Evolutionary conservation across 2,797 vertebrate genomes (phyloP).

Genomic region (Chelmon rostratus): DNA sequence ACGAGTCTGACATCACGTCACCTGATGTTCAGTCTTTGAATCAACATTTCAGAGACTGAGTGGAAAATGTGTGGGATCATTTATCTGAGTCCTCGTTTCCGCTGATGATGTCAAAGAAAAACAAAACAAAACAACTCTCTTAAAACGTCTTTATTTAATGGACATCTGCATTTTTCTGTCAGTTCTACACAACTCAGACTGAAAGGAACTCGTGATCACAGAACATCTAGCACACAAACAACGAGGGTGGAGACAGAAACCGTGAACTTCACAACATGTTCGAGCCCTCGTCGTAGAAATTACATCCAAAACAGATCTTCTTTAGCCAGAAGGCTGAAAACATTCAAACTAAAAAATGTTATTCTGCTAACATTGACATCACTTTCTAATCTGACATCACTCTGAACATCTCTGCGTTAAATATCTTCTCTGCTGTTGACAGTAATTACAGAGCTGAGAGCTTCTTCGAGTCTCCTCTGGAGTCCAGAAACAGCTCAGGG

Average conservation of each 20-base stretch:
- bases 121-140: constrained; percentile 20
- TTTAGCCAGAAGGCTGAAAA: constrained; percentile 46
- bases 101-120: no score
- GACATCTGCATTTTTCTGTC: constrained; percentile 60
- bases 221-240: constrained; percentile 66
- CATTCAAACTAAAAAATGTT: constrained; percentile 58
- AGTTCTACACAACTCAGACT: constrained; percentile 58
- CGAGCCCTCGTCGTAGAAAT: constrained; percentile 66
- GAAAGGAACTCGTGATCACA: constrained; percentile 68
- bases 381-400: constrained; percentile 72
- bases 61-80: no score
- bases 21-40: no score
- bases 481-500: constrained; percentile 35
- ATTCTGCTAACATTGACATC: constrained; percentile 66
- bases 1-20: no score
- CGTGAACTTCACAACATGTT: constrained; percentile 50
- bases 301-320: constrained; percentile 53
- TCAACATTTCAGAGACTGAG: no score
- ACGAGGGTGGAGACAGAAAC: constrained; percentile 58
- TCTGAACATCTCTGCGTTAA: constrained; percentile 44
- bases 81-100: no score
- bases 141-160: constrained; percentile 77
- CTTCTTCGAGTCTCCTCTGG: constrained; percentile 40
- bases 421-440: constrained; percentile 51
- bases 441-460: constrained; percentile 53